phyloP scores from a whole-genome alignment of 1,140 invertebrate genomes.

The Drosophila eugracilis region DNA sequence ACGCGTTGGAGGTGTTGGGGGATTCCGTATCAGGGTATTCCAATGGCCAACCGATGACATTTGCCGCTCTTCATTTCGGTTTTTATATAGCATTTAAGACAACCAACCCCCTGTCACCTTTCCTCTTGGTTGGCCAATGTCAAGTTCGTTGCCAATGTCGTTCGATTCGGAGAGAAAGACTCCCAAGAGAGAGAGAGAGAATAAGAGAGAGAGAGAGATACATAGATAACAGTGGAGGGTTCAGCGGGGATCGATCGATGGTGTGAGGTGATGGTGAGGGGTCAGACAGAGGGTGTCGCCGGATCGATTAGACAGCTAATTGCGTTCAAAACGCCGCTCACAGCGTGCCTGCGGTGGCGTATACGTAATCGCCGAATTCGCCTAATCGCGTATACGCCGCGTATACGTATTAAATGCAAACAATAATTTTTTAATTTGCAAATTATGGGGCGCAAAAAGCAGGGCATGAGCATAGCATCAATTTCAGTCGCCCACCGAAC shows the following conservation, averaged over 20 bases:
- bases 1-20: background rate
- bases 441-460: slow-evolving; percentile 16
- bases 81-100: background rate
- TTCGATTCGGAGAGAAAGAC: slow-evolving; percentile 44
- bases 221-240: background rate
- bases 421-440: slow-evolving; percentile 40
- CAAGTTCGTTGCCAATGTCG: slow-evolving; percentile 78
- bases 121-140: slow-evolving; percentile 25
- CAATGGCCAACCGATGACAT: background rate
- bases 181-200: too few species aligned
- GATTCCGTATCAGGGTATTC: slow-evolving; percentile 14
- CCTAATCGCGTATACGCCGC: slow-evolving; percentile 36
- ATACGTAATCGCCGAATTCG: slow-evolving; percentile 19
- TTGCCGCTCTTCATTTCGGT: slow-evolving; percentile 3
- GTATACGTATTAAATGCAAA: slow-evolving; percentile 29
- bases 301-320: slow-evolving; percentile 41
- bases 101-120: background rate
- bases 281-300: background rate
- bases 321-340: slow-evolving; percentile 36
- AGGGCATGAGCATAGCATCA: slow-evolving; percentile 8
- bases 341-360: slow-evolving; percentile 24
- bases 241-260: background rate
- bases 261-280: background rate
- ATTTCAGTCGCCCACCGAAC: slow-evolving; percentile 61
- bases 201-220: background rate